phyloP scores from a whole-genome alignment of 2,888 invertebrate species.

The Ichneumon xanthorius region DNA sequence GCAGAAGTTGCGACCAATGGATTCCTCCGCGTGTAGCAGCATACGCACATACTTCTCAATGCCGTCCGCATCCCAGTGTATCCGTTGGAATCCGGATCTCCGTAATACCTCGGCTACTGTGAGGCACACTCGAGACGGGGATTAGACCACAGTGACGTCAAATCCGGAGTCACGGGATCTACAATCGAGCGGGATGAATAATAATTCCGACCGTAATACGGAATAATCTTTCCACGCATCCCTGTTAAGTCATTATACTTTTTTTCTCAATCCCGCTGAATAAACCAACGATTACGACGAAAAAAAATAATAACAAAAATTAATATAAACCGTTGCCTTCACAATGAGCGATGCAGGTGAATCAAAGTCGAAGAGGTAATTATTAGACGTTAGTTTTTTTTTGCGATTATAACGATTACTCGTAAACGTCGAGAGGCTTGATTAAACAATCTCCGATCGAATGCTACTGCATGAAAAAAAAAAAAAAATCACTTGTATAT shows the following conservation, averaged over 20 bases:
- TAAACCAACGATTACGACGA: not conserved
- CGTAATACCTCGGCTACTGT: constrained; percentile 26
- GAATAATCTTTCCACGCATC: constrained; percentile 25
- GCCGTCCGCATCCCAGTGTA: constrained; percentile 59
- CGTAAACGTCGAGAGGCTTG: not conserved
- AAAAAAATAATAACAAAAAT: constrained; percentile 25
- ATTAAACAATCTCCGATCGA: constrained; percentile 10
- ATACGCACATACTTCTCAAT: constrained; percentile 62
- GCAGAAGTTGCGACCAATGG: constrained; percentile 4
- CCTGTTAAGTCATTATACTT: constrained; percentile 21
- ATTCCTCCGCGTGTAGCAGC: constrained; percentile 40
- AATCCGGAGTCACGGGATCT: constrained; percentile 47
- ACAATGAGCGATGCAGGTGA: constrained; percentile 8
- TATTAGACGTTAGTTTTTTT: constrained; percentile 20
- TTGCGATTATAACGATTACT: constrained; percentile 31
- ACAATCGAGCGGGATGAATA: constrained; percentile 42
- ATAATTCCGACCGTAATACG: constrained; percentile 26
- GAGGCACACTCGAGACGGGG: constrained; percentile 17
- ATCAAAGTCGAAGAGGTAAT: constrained; percentile 4
- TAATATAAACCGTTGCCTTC: constrained; percentile 29
- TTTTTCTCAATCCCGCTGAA: constrained; percentile 21
- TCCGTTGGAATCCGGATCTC: constrained; percentile 64
- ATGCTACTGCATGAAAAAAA: not conserved
- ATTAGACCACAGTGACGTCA: constrained; percentile 61
- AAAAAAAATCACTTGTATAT: constrained; percentile 14